These are phyloP conservation scores for Poecilia latipinna DNA, from an alignment of 2,113 vertebrate species.

Conservation along the genomic window DNA sequence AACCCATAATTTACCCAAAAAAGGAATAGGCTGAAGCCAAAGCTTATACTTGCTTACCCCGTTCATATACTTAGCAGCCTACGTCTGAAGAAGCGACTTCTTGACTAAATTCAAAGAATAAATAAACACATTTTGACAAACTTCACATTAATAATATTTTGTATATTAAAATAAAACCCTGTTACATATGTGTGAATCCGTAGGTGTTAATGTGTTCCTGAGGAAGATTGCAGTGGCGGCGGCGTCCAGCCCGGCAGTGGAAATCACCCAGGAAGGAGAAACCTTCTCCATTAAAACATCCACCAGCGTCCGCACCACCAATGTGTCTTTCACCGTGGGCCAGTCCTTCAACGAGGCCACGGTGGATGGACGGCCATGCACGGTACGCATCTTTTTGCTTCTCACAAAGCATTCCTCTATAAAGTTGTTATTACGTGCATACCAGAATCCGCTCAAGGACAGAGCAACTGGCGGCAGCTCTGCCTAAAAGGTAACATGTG, in stretches of 20 bases:
- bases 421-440: conserved; percentile 18
- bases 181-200: not conserved
- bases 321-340: conserved; percentile 90
- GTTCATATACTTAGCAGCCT: too few species aligned
- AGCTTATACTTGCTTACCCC: too few species aligned
- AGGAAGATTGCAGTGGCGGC: conserved; percentile 90
- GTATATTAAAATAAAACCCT: too few species aligned
- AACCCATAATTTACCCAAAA: too few species aligned
- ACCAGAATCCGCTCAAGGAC: conserved; percentile 26
- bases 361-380: conserved; percentile 90
- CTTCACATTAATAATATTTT: too few species aligned
- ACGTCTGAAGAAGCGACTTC: too few species aligned
- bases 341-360: conserved; percentile 92
- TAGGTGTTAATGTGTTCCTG: conserved; percentile 91
- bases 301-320: conserved; percentile 90
- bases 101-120: too few species aligned
- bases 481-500: conserved; percentile 50
- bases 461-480: conserved; percentile 7
- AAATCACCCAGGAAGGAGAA: conserved; percentile 90
- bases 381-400: conserved; percentile 70
- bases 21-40: too few species aligned
- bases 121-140: too few species aligned
- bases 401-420: conserved; percentile 24
- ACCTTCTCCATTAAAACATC: conserved; percentile 90
- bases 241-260: conserved; percentile 88